phyloP scores from a whole-genome alignment of 1,140 invertebrate species.

The Penaeus japonicus region DNA sequence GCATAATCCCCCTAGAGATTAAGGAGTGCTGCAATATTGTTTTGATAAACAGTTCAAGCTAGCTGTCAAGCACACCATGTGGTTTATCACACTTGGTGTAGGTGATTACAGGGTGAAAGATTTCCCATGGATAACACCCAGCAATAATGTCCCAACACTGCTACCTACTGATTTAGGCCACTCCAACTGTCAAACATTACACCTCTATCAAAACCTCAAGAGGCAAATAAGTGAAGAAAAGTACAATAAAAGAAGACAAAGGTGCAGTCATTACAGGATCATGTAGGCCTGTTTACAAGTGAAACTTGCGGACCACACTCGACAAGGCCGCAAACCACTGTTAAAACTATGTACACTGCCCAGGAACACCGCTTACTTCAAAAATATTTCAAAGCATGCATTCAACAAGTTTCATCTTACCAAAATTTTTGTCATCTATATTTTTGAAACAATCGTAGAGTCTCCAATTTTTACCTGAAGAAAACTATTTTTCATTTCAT shows the following conservation, averaged over 20 bases:
- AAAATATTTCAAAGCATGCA: conserved; percentile 49
- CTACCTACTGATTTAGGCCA: conserved; percentile 54
- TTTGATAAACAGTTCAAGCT: conserved; percentile 41
- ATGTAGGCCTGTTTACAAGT: conserved; percentile 40
- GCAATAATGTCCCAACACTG: conserved; percentile 49
- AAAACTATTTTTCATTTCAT: conserved; percentile 46
- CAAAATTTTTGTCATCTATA: conserved; percentile 55
- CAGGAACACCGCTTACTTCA: conserved; percentile 55
- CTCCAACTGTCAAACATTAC: conserved; percentile 53
- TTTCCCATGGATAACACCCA: conserved; percentile 36
- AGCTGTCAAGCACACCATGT: conserved; percentile 53
- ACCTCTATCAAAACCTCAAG: conserved; percentile 53
- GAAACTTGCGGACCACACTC: conserved; percentile 33
- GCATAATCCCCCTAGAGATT: conserved; percentile 38
- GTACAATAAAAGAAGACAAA: conserved; percentile 45
- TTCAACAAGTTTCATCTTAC: conserved; percentile 53
- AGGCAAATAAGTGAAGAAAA: conserved; percentile 48
- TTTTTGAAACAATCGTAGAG: conserved; percentile 51
- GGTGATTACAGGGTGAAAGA: conserved; percentile 53
- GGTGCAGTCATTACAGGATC: conserved; percentile 53
- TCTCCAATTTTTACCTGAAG: conserved; percentile 51
- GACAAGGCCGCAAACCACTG: conserved; percentile 46
- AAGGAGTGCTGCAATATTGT: conserved; percentile 46
- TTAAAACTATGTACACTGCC: conserved; percentile 50
- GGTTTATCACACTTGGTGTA: conserved; percentile 44